Evolutionary conservation across 2,888 invertebrate genomes (phyloP), one percentile per base, ranked within the genome.

Genomic region (Neocrepidodera transversa): DNA sequence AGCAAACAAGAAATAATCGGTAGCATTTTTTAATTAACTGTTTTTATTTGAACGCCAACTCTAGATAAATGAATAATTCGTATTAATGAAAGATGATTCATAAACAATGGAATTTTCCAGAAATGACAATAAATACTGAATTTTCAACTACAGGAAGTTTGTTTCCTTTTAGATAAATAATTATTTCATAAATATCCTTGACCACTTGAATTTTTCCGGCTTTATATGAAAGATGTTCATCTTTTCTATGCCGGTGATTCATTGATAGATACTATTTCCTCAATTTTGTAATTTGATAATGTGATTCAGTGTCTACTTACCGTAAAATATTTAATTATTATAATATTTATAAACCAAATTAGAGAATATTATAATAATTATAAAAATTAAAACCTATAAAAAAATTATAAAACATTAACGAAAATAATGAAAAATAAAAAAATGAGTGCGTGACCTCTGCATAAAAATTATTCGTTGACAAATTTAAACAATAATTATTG

Each of bases 111-210:
- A 6, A 4, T 32, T 32, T 32, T 32, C 10, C 32, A n/a, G 6
- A 10, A 13, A 8, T 28, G 28, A 28, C 10, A 28, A 2, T 13
- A 32, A 32, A 32, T 13, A 30, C 32, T 1, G 32, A 13, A 32
- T 13, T 32, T 13, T 6, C 32, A 32, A 32, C 11, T 32, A 28
- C 58, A 58, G 64, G 64, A 64, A 62, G 60, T 45, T 7, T 35
- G 57, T 55, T 64, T 64, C 64, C 64, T 59, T 56, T 48, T 53
- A 62, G 57, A 58, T 60, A 53, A 60, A 62, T 43, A 53, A 48
- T 58, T 62, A 61, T 60, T 59, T 47, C 51, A 47, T 38, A 48
- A 55, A 51, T 43, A 57, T 51, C 61, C 61, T 61, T 61, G 61
- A 61, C 61, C 61, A 61, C 57, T 42, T 43, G 18, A 42, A 43